A percentile compares a stretch with the other conserved stretches of the same genome.
Conservation (phyloP, 2,797 vertebrate genomes). For the Nannoperca obscura region DNA sequence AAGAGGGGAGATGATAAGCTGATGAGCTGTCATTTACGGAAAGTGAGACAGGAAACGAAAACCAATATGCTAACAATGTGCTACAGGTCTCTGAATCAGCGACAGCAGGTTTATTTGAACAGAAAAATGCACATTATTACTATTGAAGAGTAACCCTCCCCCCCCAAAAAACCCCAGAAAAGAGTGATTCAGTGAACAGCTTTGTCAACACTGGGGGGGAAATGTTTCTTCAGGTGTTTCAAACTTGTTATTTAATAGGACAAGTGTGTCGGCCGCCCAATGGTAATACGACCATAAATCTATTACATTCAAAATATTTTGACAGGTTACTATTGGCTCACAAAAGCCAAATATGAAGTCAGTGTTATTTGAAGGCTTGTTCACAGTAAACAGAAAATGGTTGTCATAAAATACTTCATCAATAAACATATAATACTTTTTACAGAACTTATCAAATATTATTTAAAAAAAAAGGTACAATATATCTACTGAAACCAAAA, state of each 20-base stretch:
- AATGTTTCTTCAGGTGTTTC: constrained; percentile 65
- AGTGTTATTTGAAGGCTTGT: constrained; percentile 41
- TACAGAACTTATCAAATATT: constrained; percentile 42
- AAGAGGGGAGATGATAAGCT: background rate
- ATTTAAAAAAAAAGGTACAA: constrained; percentile 26
- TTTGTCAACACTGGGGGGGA: constrained; percentile 26
- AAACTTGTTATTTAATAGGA: constrained; percentile 33
- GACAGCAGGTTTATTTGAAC: constrained; percentile 28
- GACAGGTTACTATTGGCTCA: constrained; percentile 33
- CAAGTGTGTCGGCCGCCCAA: constrained; percentile 9
- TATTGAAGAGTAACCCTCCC: constrained; percentile 18
- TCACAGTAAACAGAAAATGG: constrained; percentile 25
- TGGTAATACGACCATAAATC: constrained; percentile 53
- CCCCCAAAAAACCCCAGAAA: background rate
- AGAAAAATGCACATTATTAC: constrained; percentile 25
- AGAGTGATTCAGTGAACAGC: constrained; percentile 3
- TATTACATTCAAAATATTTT: constrained; percentile 61
- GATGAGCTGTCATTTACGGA: background rate
- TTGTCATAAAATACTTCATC: constrained; percentile 30
- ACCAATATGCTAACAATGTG: constrained; percentile 23
- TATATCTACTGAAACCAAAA: constrained; percentile 50
- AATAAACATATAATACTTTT: constrained; percentile 29
- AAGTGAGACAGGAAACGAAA: constrained; percentile 22
- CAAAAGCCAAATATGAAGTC: constrained; percentile 46
- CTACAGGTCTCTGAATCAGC: constrained; percentile 12